Evolutionary conservation across 2,113 vertebrate genomes (phyloP).

Genomic region (Loxodonta africana): DNA sequence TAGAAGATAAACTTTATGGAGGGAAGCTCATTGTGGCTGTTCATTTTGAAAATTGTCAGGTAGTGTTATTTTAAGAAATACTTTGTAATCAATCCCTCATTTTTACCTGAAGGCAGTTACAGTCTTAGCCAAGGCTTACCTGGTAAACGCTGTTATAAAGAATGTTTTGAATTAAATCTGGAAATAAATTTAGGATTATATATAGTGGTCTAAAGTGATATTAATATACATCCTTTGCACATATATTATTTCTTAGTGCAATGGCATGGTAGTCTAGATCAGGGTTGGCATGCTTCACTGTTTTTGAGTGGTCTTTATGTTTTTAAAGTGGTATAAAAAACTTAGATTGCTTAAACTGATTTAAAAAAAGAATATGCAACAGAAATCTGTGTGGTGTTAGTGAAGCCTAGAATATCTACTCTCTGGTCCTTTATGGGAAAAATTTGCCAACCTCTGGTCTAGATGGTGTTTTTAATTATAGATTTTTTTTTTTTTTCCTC

Average conservation of each 20-base stretch:
- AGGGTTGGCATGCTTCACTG: background rate
- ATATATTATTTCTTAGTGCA: background rate
- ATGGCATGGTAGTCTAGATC: background rate
- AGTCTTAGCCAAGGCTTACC: background rate
- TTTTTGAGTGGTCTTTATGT: background rate
- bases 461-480: background rate
- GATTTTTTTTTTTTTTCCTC: background rate
- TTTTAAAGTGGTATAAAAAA: background rate
- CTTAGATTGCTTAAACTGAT: background rate
- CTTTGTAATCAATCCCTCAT: background rate
- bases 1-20: slow-evolving; percentile 91
- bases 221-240: background rate
- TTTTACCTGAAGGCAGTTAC: background rate
- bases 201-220: background rate
- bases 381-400: slow-evolving; percentile 1
- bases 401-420: background rate
- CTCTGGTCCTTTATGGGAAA: background rate
- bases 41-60: slow-evolving; percentile 97
- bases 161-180: background rate
- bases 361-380: background rate
- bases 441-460: background rate
- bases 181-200: slow-evolving; percentile 26
- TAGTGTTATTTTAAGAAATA: slow-evolving; percentile 78
- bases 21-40: slow-evolving; percentile 95
- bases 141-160: background rate